phyloP scores from a whole-genome alignment of 2,888 invertebrate genomes.

The Clepsis dumicolana region DNA sequence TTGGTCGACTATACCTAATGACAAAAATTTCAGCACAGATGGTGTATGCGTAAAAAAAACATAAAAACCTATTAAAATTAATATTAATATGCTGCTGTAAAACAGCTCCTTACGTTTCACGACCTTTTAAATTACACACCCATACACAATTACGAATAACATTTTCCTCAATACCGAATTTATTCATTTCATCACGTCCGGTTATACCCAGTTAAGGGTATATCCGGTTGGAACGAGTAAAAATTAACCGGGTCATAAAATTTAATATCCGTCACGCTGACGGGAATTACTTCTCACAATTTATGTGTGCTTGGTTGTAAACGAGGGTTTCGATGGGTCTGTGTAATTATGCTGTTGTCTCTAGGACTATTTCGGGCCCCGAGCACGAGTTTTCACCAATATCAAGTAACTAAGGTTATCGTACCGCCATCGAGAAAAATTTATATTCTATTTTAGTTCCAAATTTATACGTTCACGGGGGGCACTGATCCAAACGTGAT shows the following conservation, averaged over 20 bases:
- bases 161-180: conserved; percentile 30
- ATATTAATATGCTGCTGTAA: conserved; percentile 24
- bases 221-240: conserved; percentile 19
- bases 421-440: too few relatives aligned
- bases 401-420: too few relatives aligned
- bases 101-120: conserved; percentile 25
- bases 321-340: not conserved
- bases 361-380: conserved; percentile 1
- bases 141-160: conserved; percentile 25
- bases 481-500: too few relatives aligned
- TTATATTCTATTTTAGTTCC: too few relatives aligned
- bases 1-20: too few relatives aligned
- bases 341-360: not conserved
- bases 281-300: conserved; percentile 22
- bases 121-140: conserved; percentile 33
- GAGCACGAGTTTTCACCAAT: too few relatives aligned
- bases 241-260: conserved; percentile 33
- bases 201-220: not conserved
- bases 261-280: conserved; percentile 15
- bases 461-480: too few relatives aligned
- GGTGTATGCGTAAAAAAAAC: not conserved
- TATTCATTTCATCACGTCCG: conserved; percentile 28
- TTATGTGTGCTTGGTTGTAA: conserved; percentile 14
- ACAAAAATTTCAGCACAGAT: too few relatives aligned
- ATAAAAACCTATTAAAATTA: too few relatives aligned